A percentile compares a stretch with the other conserved stretches of the same genome.
These are phyloP conservation scores for Dasyurus viverrinus DNA, from an alignment of 2,113 vertebrate species.

Conservation along the genomic window DNA sequence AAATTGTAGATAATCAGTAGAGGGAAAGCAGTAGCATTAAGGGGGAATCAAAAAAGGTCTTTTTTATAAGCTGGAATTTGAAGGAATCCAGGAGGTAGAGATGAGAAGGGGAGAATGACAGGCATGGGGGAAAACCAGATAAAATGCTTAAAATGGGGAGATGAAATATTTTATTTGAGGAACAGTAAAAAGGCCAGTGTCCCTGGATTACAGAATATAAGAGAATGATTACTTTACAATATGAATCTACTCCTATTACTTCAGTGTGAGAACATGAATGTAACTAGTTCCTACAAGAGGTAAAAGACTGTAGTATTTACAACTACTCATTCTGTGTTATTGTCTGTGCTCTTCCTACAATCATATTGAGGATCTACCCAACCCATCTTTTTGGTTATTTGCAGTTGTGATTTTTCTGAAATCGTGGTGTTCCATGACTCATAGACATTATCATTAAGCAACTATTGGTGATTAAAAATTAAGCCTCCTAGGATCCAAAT, in stretches of 20 bases:
- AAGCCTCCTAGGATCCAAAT: neutral
- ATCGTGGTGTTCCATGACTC: neutral
- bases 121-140: neutral
- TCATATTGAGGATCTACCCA: neutral
- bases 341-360: neutral
- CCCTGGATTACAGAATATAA: neutral
- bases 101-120: neutral
- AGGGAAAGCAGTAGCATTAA: neutral
- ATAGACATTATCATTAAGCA: neutral
- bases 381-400: neutral
- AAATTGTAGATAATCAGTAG: neutral
- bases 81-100: neutral
- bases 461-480: neutral
- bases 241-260: neutral
- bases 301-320: neutral
- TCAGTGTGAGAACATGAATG: neutral
- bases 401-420: neutral
- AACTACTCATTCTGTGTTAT: neutral
- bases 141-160: neutral
- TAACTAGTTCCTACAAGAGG: neutral
- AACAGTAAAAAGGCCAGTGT: neutral
- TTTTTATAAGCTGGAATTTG: neutral
- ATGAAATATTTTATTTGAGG: neutral
- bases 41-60: neutral
- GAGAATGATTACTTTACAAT: neutral